Conservation (phyloP, 2,797 vertebrate genomes). For the Tiaroga cobitis region DNA sequence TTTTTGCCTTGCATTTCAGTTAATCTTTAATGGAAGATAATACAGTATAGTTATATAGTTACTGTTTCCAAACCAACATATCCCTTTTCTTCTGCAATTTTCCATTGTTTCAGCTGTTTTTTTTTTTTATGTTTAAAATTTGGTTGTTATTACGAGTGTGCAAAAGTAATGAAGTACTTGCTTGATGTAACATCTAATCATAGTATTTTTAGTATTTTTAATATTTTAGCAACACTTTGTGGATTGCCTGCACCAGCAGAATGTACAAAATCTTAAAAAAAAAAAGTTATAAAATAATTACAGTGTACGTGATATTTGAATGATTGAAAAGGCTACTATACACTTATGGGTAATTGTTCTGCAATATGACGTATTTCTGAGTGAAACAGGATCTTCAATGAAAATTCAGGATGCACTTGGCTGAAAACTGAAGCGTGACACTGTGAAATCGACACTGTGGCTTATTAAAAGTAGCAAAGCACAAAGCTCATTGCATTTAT, state of each 20-base stretch:
- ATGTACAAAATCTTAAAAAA: not conserved
- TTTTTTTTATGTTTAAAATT: not conserved
- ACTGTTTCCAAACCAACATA: constrained; percentile 14
- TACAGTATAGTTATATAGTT: constrained; percentile 21
- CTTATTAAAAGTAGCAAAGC: no score
- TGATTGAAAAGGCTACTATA: not conserved
- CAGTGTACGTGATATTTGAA: not conserved
- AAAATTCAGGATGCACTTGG: not conserved
- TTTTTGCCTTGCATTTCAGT: constrained; percentile 53
- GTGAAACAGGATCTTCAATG: not conserved
- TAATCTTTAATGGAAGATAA: constrained; percentile 42
- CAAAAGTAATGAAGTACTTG: not conserved
- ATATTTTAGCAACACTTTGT: not conserved
- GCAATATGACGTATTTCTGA: not conserved
- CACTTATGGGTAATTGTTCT: not conserved
- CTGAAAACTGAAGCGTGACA: not conserved
- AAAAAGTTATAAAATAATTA: not conserved
- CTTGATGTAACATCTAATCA: not conserved
- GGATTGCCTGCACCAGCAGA: not conserved
- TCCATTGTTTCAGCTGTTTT: not conserved
- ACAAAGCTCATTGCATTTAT: not conserved
- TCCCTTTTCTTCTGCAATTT: constrained; percentile 10
- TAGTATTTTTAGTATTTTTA: not conserved
- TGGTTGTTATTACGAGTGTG: not conserved
- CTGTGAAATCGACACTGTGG: no score